Percentiles rank a stretch among this genome's conserved stretches.
Conservation (phyloP, 1,140 invertebrate genomes). For the Pseudomyrmex cubaensis region DNA sequence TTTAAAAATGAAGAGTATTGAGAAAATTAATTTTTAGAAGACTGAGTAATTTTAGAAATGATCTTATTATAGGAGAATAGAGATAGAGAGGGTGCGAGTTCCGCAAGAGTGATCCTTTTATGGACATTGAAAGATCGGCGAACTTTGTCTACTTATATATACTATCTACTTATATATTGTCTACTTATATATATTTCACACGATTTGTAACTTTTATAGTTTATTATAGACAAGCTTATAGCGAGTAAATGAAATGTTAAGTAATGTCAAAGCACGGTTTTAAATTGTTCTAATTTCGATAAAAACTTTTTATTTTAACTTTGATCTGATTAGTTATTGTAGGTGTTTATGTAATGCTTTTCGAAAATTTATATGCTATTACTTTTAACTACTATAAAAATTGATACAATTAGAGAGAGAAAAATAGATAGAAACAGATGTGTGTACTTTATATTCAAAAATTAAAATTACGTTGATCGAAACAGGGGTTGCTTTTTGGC, state of each 20-base stretch:
- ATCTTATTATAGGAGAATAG: too few species aligned
- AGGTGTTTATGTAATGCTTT: too few species aligned
- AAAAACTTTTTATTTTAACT: slow-evolving; percentile 20
- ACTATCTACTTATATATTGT: background rate
- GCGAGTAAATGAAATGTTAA: background rate
- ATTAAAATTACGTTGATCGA: slow-evolving; percentile 14
- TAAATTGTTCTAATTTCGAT: background rate
- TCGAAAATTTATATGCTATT: background rate
- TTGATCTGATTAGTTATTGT: background rate
- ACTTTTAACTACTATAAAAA: background rate
- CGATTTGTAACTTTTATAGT: background rate
- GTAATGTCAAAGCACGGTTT: background rate
- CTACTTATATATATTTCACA: background rate
- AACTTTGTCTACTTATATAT: background rate
- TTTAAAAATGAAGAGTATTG: slow-evolving; percentile 19
- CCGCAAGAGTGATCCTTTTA: slow-evolving; percentile 38
- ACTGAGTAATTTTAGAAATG: slow-evolving; percentile 45
- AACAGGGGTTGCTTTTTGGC: background rate
- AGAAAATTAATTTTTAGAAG: slow-evolving; percentile 16
- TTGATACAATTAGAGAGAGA: too few species aligned
- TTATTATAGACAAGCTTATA: background rate
- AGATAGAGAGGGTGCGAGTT: background rate
- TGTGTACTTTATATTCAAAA: background rate
- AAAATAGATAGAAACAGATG: too few species aligned
- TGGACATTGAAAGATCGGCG: slow-evolving; percentile 14